Conservation (phyloP, 2,113 vertebrate species). For the Istiophorus platypterus region DNA sequence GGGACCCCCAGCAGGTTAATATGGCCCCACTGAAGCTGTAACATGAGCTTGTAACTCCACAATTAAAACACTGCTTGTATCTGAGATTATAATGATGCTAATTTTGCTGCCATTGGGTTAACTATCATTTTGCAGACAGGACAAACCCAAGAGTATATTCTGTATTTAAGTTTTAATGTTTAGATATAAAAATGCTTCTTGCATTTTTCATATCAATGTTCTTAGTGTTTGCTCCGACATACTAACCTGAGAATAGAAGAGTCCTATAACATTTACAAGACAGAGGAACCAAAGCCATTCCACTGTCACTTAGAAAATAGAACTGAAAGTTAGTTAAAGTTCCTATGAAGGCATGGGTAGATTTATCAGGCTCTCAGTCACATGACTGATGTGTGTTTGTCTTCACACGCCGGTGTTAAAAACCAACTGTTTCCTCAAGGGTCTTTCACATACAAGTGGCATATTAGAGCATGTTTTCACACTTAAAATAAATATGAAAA, state of each 20-base stretch:
- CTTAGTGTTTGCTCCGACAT: slow-evolving; percentile 39
- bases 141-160: too few relatives aligned
- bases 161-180: too few relatives aligned
- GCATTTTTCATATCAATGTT: too few relatives aligned
- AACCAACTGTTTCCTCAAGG: slow-evolving; percentile 1
- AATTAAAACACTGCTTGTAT: too few relatives aligned
- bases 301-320: slow-evolving; percentile 72
- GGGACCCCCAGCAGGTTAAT: too few relatives aligned
- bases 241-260: slow-evolving; percentile 58
- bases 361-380: not conserved
- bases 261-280: slow-evolving; percentile 70
- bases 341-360: not conserved
- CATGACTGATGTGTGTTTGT: slow-evolving; percentile 11
- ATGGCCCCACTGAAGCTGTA: too few relatives aligned
- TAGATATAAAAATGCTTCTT: too few relatives aligned
- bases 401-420: slow-evolving; percentile 8
- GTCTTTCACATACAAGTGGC: slow-evolving; percentile 4
- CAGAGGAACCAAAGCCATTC: slow-evolving; percentile 73
- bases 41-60: too few relatives aligned
- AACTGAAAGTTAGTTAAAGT: not conserved
- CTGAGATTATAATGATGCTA: too few relatives aligned
- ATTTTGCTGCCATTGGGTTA: too few relatives aligned
- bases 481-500: not conserved
- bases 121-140: too few relatives aligned
- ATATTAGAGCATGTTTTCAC: slow-evolving; percentile 1